phyloP scores from a whole-genome alignment of 1,140 invertebrate species.

The Mycetomoellerius zeteki region DNA sequence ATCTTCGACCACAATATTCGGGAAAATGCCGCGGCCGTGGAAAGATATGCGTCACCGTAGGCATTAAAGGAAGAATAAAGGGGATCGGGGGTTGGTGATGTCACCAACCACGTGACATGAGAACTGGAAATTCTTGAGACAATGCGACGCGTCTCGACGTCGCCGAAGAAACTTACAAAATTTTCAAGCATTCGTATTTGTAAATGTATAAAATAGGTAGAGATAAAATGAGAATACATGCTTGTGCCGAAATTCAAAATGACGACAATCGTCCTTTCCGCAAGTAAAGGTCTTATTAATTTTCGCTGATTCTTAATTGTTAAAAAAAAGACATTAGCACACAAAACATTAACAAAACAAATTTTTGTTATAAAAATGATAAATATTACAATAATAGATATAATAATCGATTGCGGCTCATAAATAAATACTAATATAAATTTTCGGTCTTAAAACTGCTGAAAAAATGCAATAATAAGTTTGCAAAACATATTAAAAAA shows the following conservation, averaged over 20 bases:
- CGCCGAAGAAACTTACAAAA: slow-evolving; percentile 57
- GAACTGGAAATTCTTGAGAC: slow-evolving; percentile 60
- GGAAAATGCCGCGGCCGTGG: slow-evolving; percentile 32
- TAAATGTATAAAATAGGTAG: slow-evolving; percentile 4
- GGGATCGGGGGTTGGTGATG: slow-evolving; percentile 52
- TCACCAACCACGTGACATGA: slow-evolving; percentile 58
- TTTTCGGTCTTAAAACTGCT: not conserved
- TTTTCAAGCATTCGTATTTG: slow-evolving; percentile 24
- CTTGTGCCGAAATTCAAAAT: slow-evolving; percentile 3
- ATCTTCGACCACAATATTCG: slow-evolving; percentile 40
- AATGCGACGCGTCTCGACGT: slow-evolving; percentile 60
- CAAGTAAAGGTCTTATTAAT: not conserved
- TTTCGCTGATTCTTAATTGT: not conserved
- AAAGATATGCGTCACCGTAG: slow-evolving; percentile 53
- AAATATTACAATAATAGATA: not conserved
- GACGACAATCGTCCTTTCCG: not conserved
- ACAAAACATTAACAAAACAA: not conserved
- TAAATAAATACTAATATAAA: slow-evolving; percentile 1
- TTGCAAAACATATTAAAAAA: not conserved
- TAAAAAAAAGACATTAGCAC: not conserved
- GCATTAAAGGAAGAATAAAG: slow-evolving; percentile 54
- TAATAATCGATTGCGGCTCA: not conserved
- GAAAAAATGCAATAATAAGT: not conserved
- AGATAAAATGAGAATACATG: slow-evolving; percentile 12
- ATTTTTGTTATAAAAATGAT: not conserved